Evolutionary conservation across 2,888 invertebrate species (phyloP).

Genomic region (Nemurella pictetii): DNA sequence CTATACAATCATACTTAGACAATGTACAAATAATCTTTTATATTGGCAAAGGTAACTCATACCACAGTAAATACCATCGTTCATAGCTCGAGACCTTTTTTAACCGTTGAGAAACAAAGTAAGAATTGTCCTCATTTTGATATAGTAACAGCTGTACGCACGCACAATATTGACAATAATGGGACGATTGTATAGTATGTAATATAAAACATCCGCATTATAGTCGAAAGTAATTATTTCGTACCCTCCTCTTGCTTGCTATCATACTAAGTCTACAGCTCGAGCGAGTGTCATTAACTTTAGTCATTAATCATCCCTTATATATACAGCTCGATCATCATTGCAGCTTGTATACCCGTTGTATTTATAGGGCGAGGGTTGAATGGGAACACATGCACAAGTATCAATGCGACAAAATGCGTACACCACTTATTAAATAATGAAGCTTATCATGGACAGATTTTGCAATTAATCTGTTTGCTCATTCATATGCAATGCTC

Average conservation of each 20-base stretch:
- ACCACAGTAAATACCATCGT: neutral
- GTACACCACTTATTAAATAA: slow-evolving; percentile 20
- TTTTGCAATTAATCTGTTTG: slow-evolving; percentile 29
- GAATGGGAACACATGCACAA: neutral
- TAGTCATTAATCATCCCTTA: slow-evolving; percentile 21
- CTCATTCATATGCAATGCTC: slow-evolving; percentile 15
- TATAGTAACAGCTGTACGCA: slow-evolving; percentile 8
- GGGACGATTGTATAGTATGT: neutral
- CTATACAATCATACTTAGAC: neutral
- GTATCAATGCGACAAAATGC: slow-evolving; percentile 15
- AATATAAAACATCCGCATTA: slow-evolving; percentile 21
- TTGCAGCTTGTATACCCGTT: neutral
- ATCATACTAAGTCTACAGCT: slow-evolving; percentile 20
- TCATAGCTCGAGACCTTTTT: neutral
- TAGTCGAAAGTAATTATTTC: slow-evolving; percentile 26
- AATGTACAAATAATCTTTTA: neutral
- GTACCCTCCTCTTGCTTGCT: slow-evolving; percentile 8
- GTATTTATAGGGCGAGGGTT: neutral
- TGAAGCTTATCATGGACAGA: slow-evolving; percentile 23
- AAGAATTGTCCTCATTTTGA: neutral
- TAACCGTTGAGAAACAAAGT: neutral
- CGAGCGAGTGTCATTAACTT: slow-evolving; percentile 20
- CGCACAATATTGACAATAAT: slow-evolving; percentile 10
- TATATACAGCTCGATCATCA: neutral
- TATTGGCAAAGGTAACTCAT: neutral